These are phyloP conservation scores for Ectropis crepuscularia DNA, from an alignment of 2,888 invertebrate species.

Conservation along the genomic window DNA sequence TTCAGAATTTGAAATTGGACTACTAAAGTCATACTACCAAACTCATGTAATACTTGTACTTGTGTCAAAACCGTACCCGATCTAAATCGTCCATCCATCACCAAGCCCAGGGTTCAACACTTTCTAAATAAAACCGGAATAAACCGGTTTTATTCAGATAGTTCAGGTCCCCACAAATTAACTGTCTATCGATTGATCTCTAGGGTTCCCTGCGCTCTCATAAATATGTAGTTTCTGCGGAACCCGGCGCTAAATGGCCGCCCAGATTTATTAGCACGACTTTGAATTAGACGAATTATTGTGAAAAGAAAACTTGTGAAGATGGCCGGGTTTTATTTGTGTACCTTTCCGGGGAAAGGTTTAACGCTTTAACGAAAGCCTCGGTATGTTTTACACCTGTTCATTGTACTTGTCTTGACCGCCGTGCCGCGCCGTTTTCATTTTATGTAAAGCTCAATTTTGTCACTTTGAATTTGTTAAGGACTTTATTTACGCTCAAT, in stretches of 20 bases:
- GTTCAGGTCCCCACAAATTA: slow-evolving; percentile 47
- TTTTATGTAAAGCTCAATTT: too few relatives aligned
- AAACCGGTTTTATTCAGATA: slow-evolving; percentile 17
- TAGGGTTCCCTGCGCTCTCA: slow-evolving; percentile 56
- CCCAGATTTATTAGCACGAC: slow-evolving; percentile 52
- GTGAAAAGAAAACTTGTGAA: slow-evolving; percentile 2
- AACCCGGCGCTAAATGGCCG: slow-evolving; percentile 54
- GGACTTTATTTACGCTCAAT: too few relatives aligned
- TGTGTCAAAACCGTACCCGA: too few relatives aligned
- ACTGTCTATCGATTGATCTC: slow-evolving; percentile 57
- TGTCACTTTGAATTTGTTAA: too few relatives aligned
- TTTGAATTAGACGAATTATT: slow-evolving; percentile 40
- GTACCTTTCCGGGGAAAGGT: neutral
- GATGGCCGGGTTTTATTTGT: slow-evolving; percentile 7
- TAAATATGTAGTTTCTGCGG: slow-evolving; percentile 63
- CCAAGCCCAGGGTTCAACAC: slow-evolving; percentile 15
- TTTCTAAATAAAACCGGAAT: slow-evolving; percentile 18
- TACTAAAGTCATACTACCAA: too few relatives aligned
- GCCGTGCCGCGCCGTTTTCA: too few relatives aligned
- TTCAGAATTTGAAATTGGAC: too few relatives aligned
- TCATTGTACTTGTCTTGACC: neutral
- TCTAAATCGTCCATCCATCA: slow-evolving; percentile 2
- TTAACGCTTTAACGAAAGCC: too few relatives aligned
- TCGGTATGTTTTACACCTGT: neutral
- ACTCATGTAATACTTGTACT: too few relatives aligned